Conservation (phyloP, 2,113 vertebrate species). For the Eupsittula cactorum region DNA sequence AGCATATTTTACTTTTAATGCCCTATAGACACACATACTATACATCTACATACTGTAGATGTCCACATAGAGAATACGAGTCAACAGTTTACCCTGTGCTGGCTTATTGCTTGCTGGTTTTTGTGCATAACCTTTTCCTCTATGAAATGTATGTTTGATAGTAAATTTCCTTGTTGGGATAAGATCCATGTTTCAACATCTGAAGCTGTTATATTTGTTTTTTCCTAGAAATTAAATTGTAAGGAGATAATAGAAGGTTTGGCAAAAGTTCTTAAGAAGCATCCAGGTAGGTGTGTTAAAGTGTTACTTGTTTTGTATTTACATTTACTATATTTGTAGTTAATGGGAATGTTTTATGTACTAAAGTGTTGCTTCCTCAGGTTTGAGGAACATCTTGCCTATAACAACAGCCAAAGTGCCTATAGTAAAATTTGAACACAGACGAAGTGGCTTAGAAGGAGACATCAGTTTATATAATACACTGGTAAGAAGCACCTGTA, state of each 20-base stretch:
- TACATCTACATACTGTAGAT: background rate
- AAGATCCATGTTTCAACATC: background rate
- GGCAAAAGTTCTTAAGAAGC: slow-evolving; percentile 95
- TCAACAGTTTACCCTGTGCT: background rate
- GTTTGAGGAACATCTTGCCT: slow-evolving; percentile 97
- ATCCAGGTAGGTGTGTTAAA: slow-evolving; percentile 83
- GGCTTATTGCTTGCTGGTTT: background rate
- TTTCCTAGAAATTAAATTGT: slow-evolving; percentile 92
- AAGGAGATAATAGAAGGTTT: slow-evolving; percentile 99
- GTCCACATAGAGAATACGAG: fast-evolving
- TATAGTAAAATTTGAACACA: slow-evolving; percentile 99
- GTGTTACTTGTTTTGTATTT: background rate
- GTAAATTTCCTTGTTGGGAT: background rate
- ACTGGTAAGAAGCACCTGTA: slow-evolving; percentile 83
- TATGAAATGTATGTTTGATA: background rate
- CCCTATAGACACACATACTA: background rate
- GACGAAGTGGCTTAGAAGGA: slow-evolving; percentile 91
- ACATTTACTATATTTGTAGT: background rate
- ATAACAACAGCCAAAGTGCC: slow-evolving; percentile 99
- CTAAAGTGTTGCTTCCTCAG: slow-evolving; percentile 76
- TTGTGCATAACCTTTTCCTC: background rate
- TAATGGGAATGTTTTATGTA: slow-evolving; percentile 62
- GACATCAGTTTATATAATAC: slow-evolving; percentile 99
- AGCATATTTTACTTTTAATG: background rate
- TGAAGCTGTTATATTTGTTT: slow-evolving; percentile 42